These are phyloP conservation scores for Macrotis lagotis DNA, from an alignment of 2,113 vertebrate species.

Conservation along the genomic window DNA sequence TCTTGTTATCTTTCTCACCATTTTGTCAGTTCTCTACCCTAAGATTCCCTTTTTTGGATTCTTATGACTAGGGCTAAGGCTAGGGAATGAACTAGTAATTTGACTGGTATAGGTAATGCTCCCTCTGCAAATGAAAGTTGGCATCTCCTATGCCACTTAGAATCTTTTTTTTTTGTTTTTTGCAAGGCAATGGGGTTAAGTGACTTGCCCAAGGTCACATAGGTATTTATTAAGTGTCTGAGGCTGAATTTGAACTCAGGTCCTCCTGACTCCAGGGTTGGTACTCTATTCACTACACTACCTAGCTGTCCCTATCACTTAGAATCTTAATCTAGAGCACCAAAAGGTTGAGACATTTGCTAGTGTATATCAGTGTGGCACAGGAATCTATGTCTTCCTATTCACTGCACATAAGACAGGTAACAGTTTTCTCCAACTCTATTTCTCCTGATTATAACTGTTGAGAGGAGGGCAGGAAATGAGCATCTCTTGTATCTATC, in stretches of 20 bases:
- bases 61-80: not conserved
- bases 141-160: not conserved
- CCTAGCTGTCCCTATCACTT: no score
- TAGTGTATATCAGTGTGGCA: not conserved
- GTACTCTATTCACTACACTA: no score
- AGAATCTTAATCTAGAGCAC: not conserved
- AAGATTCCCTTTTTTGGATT: not conserved
- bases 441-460: not conserved
- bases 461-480: not conserved
- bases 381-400: not conserved
- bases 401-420: not conserved
- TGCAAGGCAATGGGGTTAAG: no score
- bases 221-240: no score
- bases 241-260: no score
- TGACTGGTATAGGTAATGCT: not conserved
- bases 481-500: not conserved
- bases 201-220: no score
- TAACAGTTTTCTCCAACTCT: not conserved
- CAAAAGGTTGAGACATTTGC: not conserved
- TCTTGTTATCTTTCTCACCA: not conserved
- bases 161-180: no score
- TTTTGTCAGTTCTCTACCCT: not conserved
- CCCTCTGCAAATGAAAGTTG: not conserved
- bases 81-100: not conserved
- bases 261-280: no score